A percentile compares a stretch with the other conserved stretches of the same genome.
phyloP scores from a whole-genome alignment of 2,888 invertebrate species.

The Halocaridina rubra region DNA sequence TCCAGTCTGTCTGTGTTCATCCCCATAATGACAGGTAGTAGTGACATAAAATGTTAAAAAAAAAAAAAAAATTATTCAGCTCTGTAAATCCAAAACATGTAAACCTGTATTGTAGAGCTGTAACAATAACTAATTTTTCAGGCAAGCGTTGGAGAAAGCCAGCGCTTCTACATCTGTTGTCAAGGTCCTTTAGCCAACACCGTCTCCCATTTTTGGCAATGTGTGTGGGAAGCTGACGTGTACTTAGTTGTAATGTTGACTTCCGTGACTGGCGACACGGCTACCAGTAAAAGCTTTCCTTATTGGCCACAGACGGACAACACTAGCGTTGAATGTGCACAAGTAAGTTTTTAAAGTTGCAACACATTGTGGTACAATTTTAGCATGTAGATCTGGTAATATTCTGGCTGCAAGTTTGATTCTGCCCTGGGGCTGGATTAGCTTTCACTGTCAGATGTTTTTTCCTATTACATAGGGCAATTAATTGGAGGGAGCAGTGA shows the following conservation, averaged over 20 bases:
- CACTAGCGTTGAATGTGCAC: constrained; percentile 65
- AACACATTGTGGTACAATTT: background rate
- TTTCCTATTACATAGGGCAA: too few species aligned
- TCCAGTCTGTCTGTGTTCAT: too few species aligned
- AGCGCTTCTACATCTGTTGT: constrained; percentile 87
- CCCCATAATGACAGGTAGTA: too few species aligned
- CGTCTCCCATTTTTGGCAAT: constrained; percentile 83
- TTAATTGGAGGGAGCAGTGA: too few species aligned
- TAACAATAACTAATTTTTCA: too few species aligned
- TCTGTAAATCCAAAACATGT: too few species aligned
- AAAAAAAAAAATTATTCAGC: too few species aligned
- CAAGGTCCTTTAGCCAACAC: constrained; percentile 77
- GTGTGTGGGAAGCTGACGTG: constrained; percentile 89
- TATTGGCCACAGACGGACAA: constrained; percentile 71
- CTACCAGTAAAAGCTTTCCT: constrained; percentile 66
- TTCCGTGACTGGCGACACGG: constrained; percentile 70
- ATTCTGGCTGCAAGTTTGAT: background rate
- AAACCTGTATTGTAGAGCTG: too few species aligned
- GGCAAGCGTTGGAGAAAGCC: constrained; percentile 85
- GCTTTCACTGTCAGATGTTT: too few species aligned
- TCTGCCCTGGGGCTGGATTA: too few species aligned
- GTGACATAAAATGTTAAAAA: too few species aligned
- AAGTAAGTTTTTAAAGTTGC: constrained; percentile 23
- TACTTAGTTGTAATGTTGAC: constrained; percentile 84
- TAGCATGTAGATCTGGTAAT: too few species aligned